These are phyloP conservation scores for Tichodroma muraria DNA, from an alignment of 2,113 vertebrate species.

Conservation along the genomic window DNA sequence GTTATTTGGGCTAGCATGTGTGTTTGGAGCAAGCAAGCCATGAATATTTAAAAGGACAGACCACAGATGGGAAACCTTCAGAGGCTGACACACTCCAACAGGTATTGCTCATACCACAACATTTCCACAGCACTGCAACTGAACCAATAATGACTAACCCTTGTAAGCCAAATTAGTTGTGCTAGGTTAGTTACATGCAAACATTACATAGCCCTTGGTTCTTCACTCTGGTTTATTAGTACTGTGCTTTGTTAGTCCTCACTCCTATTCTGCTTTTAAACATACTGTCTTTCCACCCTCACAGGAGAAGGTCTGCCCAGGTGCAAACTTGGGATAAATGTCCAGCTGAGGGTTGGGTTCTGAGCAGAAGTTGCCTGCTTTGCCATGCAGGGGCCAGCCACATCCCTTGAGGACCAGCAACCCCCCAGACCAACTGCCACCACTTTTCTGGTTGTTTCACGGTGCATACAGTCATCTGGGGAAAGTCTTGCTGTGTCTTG, in stretches of 20 bases:
- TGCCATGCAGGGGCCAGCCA: accelerated
- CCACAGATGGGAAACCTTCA: not conserved
- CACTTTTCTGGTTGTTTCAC: not conserved
- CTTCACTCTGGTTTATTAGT: not conserved
- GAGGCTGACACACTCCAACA: not conserved
- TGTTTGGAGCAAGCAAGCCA: not conserved
- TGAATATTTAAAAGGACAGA: conserved; percentile 22
- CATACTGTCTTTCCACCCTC: not conserved
- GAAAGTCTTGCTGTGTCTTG: not conserved
- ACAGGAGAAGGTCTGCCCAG: not conserved
- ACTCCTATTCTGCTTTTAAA: not conserved
- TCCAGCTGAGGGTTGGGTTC: not conserved
- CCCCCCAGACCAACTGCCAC: no score
- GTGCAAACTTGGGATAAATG: not conserved
- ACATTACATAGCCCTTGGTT: not conserved
- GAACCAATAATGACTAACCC: not conserved
- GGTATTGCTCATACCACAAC: not conserved
- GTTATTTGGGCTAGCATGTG: not conserved
- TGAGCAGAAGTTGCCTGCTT: not conserved
- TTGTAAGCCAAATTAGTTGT: not conserved
- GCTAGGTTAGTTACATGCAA: not conserved
- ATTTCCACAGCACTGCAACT: not conserved
- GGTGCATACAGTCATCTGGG: not conserved
- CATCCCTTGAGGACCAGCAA: not conserved
- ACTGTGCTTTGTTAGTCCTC: not conserved